Evolutionary conservation across 2,888 invertebrate species (phyloP), one percentile per base, ranked within the genome.

Genomic region (Theristus sp.): DNA sequence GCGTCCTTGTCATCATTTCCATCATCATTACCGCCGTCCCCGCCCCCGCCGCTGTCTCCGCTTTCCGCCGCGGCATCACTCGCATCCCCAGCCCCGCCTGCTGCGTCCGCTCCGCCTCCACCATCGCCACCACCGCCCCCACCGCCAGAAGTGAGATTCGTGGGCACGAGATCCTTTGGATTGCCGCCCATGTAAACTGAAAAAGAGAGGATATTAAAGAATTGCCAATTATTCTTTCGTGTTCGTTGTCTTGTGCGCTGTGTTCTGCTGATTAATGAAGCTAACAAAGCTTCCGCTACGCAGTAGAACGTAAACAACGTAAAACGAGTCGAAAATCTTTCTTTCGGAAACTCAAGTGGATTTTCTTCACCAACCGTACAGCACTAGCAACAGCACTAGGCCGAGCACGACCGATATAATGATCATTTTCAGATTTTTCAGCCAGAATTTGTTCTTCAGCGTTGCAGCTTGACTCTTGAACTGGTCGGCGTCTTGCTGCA

Each of bases 401-500:
- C 38, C 38, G 6, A 38, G 38, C 17, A 38, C 17, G 38, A 38
- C 38, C 38, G 17, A 13, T 13, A 38, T 38, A 38, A 38, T 38
- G 38, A 38, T 38, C 38, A 38, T 38, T 38, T 61, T 61, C 6
- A 28, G 52, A 28, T 61, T 61, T 49, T 61, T 61, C 61, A 38
- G 49, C 61, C 61, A 61, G 30, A 47, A 61, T 59, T 59, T 59
- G 24, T 58, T 24, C 29, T 61, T 61, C 46, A 61, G 29, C n/a
- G 58, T 49, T 26, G 61, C 58, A 2, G 61, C 61, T 31, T 58
- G 59, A 13, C 28, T 6, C 52, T 61, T 58, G 38, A 61, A 61
- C 30, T 61, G 61, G 13, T 58, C 52, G 22, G 61, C 61, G 29
- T 58, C 61, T 25, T 58, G 58, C 52, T 61, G 61, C 46, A 61